A percentile compares a stretch with the other conserved stretches of the same genome.
Conservation (phyloP, 30 jellyfish, hydroid and myxozoan genomes). For the Mastigias papua region DNA sequence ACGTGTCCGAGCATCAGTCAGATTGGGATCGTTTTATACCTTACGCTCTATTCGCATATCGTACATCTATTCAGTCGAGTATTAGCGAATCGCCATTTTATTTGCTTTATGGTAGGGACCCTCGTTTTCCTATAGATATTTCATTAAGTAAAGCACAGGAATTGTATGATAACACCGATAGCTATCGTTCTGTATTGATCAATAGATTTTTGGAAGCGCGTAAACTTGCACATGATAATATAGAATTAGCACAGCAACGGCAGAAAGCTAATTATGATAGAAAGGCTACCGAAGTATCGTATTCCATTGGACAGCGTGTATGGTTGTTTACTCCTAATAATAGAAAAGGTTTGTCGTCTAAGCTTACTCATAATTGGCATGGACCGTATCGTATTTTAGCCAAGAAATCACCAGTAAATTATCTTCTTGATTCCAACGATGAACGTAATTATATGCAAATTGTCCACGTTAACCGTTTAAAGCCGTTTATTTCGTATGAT, state of each 20-base stretch:
- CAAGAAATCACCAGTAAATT: conserved; percentile 62
- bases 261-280: conserved; percentile 34
- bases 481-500: conserved; percentile 29
- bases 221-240: conserved; percentile 20
- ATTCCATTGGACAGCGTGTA: conserved; percentile 50
- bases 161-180: conserved; percentile 27
- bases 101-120: conserved; percentile 53
- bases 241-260: conserved; percentile 52
- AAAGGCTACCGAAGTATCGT: conserved; percentile 46
- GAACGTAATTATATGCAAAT: conserved; percentile 22
- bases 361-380: conserved; percentile 57
- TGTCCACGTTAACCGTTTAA: conserved; percentile 58
- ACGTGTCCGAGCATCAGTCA: conserved; percentile 48
- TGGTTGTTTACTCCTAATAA: conserved; percentile 70
- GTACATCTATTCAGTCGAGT: conserved; percentile 36
- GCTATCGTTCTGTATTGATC: conserved; percentile 10
- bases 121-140: conserved; percentile 68
- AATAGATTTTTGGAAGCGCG: conserved; percentile 44
- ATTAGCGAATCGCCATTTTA: conserved; percentile 57
- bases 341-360: conserved; percentile 49
- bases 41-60: conserved; percentile 51
- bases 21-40: conserved; percentile 70
- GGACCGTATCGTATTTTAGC: conserved; percentile 79
- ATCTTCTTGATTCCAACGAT: conserved; percentile 41
- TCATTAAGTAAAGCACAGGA: neutral